Conservation (phyloP, 2,797 vertebrate species). For the Girardinus metallicus region DNA sequence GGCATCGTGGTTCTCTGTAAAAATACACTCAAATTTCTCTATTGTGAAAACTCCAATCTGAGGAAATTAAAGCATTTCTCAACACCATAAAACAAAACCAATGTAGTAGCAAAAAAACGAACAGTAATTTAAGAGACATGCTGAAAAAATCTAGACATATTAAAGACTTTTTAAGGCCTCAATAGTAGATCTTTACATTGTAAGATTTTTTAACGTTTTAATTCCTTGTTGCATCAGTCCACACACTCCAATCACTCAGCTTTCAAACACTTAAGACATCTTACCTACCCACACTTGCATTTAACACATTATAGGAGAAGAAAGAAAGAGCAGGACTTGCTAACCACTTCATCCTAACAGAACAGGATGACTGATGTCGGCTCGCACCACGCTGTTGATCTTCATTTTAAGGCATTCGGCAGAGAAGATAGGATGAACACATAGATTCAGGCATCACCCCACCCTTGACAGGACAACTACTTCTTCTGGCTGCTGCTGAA, state of each 20-base stretch:
- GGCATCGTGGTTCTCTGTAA: neutral
- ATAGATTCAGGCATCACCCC: slow-evolving; percentile 63
- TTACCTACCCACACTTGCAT: slow-evolving; percentile 57
- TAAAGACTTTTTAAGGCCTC: neutral
- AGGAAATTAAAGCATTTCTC: neutral
- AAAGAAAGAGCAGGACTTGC: slow-evolving; percentile 51
- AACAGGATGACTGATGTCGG: slow-evolving; percentile 59
- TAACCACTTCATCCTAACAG: slow-evolving; percentile 69
- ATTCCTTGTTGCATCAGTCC: slow-evolving; percentile 2
- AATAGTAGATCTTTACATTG: neutral
- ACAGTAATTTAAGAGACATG: neutral
- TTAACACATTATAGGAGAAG: slow-evolving; percentile 49
- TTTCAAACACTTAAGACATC: slow-evolving; percentile 32
- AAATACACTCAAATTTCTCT: neutral
- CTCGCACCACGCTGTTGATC: slow-evolving; percentile 40
- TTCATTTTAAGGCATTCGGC: slow-evolving; percentile 43
- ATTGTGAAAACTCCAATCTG: neutral
- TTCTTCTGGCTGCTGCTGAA: slow-evolving; percentile 73
- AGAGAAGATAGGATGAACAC: slow-evolving; percentile 36
- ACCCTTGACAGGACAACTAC: slow-evolving; percentile 75
- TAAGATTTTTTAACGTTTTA: neutral
- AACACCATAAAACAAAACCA: neutral
- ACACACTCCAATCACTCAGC: slow-evolving; percentile 21
- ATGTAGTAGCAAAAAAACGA: neutral
- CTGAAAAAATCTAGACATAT: neutral